Base-by-base conservation (phyloP, 2,888 invertebrate genomes). In the Coronaproctus castanopsis region DNA sequence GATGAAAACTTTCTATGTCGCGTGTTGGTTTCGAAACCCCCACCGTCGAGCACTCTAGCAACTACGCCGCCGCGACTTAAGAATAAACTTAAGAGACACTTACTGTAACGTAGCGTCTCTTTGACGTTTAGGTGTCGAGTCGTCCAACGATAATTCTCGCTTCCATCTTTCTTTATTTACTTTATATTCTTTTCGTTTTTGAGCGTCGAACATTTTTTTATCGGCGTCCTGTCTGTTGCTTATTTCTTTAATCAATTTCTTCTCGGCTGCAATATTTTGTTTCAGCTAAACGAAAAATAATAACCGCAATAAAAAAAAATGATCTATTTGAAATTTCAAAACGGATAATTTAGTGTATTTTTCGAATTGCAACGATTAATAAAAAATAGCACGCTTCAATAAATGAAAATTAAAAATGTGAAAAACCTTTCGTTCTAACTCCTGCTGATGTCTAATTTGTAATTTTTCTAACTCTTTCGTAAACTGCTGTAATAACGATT, bases 121-220 rank as follows among this genome's bases (percentile, higher is more conserved):
- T 74, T 90, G 89, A 68, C 90, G 77, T 74, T 90, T 91, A 58
- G 91, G 89, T 68, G 90, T 90, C 59, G 87, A 84, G 72, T 91
- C 91, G 71, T 91, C 90, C 77, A 87, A 83, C 54, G 87, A 88
- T 64, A 92, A 77, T 70, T 91, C 91, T 67, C 86, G 80, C 82
- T 96, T 97, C 85, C 93, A 91, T 67, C 91, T 76, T 71, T 97
- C 97, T 75, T 96, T 97, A 72, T 87, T 93, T 57, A 86, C 85
- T 77, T 88, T 88, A 77, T 97, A 97, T 75, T 97, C 95, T 73
- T 89, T 87, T 76, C 96, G 92, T 75, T 93, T 90, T 71, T 89
- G 88, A 66, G 85, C 77, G 71, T 88, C 87, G 72, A 92, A 90
- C 63, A 85, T 84, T 71, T 95, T 96, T 64, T 89, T 79, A 70